Conservation (phyloP, 2,888 invertebrate genomes). For the Melikaiella ostensackeni region DNA sequence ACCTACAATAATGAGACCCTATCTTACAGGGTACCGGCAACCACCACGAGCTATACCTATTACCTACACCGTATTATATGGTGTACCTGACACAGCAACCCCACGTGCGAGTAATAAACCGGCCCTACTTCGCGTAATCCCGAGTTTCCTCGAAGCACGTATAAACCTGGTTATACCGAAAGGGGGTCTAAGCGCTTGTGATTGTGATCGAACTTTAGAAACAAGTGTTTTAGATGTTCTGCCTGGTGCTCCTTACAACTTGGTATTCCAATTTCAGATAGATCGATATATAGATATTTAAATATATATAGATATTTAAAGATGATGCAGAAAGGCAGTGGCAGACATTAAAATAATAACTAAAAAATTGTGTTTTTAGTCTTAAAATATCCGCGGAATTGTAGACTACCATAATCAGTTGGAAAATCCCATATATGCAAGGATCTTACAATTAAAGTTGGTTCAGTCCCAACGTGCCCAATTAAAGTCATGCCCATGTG, state of each 20-base stretch:
- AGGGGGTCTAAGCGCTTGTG: constrained; percentile 46
- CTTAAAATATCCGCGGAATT: no score
- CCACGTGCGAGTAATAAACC: constrained; percentile 75
- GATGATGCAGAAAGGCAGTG: no score
- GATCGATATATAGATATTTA: no score
- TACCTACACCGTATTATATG: constrained; percentile 49
- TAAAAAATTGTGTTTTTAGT: no score
- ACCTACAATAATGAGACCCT: constrained; percentile 70
- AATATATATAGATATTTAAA: no score
- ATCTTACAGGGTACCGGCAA: constrained; percentile 62
- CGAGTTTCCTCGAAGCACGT: constrained; percentile 49
- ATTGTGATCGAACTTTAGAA: constrained; percentile 47
- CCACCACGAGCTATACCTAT: constrained; percentile 50
- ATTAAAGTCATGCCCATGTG: no score
- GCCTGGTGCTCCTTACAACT: neutral
- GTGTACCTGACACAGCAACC: constrained; percentile 53
- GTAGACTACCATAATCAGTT: no score
- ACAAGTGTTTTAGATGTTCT: constrained; percentile 29
- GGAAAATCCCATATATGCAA: no score
- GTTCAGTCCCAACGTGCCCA: no score
- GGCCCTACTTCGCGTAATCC: constrained; percentile 56
- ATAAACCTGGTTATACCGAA: constrained; percentile 42
- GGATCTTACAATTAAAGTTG: no score
- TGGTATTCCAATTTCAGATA: neutral
- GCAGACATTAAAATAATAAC: no score